Base-by-base conservation (phyloP, 2,888 invertebrate species). In the Pterobdella sp. region DNA sequence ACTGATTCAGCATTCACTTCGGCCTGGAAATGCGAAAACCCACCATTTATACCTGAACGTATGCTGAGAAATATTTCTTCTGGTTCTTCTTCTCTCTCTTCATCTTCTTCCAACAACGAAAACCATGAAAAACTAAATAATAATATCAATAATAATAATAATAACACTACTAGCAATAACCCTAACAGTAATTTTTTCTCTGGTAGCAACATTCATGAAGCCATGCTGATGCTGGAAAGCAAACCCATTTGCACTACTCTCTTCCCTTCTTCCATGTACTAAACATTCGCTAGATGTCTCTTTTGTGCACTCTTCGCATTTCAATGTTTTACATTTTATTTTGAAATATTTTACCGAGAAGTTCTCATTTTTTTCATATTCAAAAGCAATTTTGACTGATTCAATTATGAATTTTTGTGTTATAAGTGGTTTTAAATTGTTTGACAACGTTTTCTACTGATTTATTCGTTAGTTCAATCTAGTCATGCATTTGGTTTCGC, bases 231-330 rank as follows among this genome's bases (percentile, higher is more conserved):
- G 52, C n/a, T 70, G 32, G 70, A 70, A 22, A 70, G 70, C 56
- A 70, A 70, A n/a, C 70, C 70, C 31, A 70, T 70, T 49, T 70
- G 70, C 56, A 70, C 70, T 31, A 56, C 70, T 56, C 36, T 70
- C 34, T 70, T 70, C 52, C 70, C 70, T 10, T 70, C 70, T 3
- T 26, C 32, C 52, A 70, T 70, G 70, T 70, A 42, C 26, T 70
- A 35, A 70, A 7, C 49, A 42, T 42, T 42, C 49, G 49, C 7
- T 42, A 42, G 49, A 42, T 22, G 49, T 42, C 49, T 7, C 49
- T 22, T 22, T 42, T 22, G 22, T 42, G 7, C 22, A 22, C 49
- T 22, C 49, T 22, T 42, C 49, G 22, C 10, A 42, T 42, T 22
- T 42, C 49, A 42, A 42, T 22, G 49, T 22, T 42, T 22, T 42